These are phyloP conservation scores for Piprites chloris DNA, from an alignment of 2,113 vertebrate genomes.

Conservation along the genomic window DNA sequence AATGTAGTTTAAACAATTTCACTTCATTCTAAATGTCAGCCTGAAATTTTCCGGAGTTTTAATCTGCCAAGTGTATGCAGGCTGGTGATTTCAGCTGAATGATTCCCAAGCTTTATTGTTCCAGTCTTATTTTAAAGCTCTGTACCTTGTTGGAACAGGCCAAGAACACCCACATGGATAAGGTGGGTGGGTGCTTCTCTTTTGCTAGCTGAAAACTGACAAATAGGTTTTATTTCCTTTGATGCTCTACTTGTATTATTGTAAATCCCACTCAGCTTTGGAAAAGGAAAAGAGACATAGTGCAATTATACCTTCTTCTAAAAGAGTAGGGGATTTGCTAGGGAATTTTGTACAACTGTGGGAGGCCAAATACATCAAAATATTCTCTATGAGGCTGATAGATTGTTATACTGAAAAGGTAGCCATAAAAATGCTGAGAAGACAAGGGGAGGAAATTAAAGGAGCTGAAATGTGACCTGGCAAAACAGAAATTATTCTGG, in stretches of 20 bases:
- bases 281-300: not conserved
- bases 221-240: slow-evolving; percentile 70
- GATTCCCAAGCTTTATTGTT: slow-evolving; percentile 65
- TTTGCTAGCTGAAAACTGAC: slow-evolving; percentile 48
- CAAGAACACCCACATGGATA: slow-evolving; percentile 67
- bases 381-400: slow-evolving; percentile 3
- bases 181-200: slow-evolving; percentile 65
- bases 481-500: not conserved
- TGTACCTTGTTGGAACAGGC: slow-evolving; percentile 64
- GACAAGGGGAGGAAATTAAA: not conserved
- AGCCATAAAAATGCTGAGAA: slow-evolving; percentile 1
- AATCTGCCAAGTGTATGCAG: slow-evolving; percentile 69
- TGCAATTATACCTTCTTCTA: slow-evolving; percentile 21
- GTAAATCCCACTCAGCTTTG: slow-evolving; percentile 44
- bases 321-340: slow-evolving; percentile 29
- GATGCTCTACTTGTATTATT: slow-evolving; percentile 22
- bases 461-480: not conserved
- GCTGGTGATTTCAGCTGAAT: slow-evolving; percentile 69
- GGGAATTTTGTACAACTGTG: slow-evolving; percentile 23
- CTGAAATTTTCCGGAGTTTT: slow-evolving; percentile 66
- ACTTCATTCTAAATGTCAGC: slow-evolving; percentile 74
- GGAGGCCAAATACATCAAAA: slow-evolving; percentile 28
- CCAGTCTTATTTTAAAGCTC: slow-evolving; percentile 64
- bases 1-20: slow-evolving; percentile 67
- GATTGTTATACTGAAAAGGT: not conserved